phyloP scores from a whole-genome alignment of 37 sponge, comb jelly and placozoan genomes.

The Trichoplax adhaerens region DNA sequence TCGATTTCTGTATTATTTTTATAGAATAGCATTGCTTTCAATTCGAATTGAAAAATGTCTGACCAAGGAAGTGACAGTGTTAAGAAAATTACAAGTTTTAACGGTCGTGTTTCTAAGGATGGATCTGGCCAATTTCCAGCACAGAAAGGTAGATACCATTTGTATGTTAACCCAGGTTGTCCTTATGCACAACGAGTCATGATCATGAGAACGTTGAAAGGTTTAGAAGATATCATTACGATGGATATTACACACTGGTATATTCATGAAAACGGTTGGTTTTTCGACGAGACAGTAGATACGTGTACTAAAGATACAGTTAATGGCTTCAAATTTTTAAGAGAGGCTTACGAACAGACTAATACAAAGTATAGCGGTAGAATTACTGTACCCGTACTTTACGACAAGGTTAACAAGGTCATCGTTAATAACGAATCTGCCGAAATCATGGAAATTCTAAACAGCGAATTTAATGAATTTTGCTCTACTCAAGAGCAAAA shows the following conservation, averaged over 20 bases:
- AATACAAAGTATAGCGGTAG: conserved; percentile 48
- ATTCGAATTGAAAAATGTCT: too few relatives aligned
- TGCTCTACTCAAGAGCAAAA: conserved; percentile 34
- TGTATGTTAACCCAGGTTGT: conserved; percentile 77
- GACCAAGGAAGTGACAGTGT: too few relatives aligned
- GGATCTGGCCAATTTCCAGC: conserved; percentile 38
- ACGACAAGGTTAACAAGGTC: conserved; percentile 47
- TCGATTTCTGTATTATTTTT: too few relatives aligned
- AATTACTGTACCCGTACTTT: conserved; percentile 71
- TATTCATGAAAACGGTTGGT: too few relatives aligned
- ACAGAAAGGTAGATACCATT: conserved; percentile 66
- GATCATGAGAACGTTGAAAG: conserved; percentile 1
- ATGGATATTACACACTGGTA: too few relatives aligned
- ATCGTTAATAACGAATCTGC: conserved; percentile 79
- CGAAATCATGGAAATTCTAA: conserved; percentile 78
- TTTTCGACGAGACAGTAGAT: too few relatives aligned
- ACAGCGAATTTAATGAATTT: conserved; percentile 71
- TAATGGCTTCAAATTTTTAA: conserved; percentile 7
- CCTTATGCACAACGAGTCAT: conserved; percentile 83
- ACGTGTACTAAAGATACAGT: too few relatives aligned
- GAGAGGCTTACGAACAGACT: conserved; percentile 48
- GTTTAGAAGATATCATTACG: too few relatives aligned
- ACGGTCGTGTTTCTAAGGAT: conserved; percentile 35
- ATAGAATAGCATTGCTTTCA: too few relatives aligned
- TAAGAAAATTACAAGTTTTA: conserved; percentile 21